Percentiles rank a stretch among this genome's conserved stretches.
Evolutionary conservation across 2,888 invertebrate genomes (phyloP).

Genomic region (Diogma glabrata): DNA sequence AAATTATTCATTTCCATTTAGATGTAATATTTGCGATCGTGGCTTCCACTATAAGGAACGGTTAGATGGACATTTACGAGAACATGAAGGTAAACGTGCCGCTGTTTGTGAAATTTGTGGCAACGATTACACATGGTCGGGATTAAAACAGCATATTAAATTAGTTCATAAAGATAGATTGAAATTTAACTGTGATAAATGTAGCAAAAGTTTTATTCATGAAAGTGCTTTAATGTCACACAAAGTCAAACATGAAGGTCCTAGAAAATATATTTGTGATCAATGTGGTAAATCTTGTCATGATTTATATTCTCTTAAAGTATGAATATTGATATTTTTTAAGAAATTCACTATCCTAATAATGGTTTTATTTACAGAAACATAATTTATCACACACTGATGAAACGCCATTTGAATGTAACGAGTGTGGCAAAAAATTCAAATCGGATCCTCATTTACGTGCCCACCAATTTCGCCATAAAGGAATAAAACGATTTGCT

Average conservation of each 20-base stretch:
- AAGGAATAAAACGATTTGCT: background rate
- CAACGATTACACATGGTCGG: background rate
- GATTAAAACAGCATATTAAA: background rate
- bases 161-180: background rate
- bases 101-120: slow-evolving; percentile 9
- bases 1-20: background rate
- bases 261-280: background rate
- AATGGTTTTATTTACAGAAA: too few species aligned
- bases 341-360: too few species aligned
- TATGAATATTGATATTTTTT: too few species aligned
- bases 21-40: background rate
- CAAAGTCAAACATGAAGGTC: background rate
- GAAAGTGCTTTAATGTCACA: slow-evolving; percentile 5
- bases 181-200: slow-evolving; percentile 4
- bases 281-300: background rate
- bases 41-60: slow-evolving; percentile 4
- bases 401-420: slow-evolving; percentile 4
- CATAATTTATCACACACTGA: slow-evolving; percentile 1
- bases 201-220: slow-evolving; percentile 3
- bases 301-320: background rate
- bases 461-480: slow-evolving; percentile 9
- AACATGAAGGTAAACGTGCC: slow-evolving; percentile 5
- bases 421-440: slow-evolving; percentile 1
- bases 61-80: slow-evolving; percentile 6
- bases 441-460: slow-evolving; percentile 3